Evolutionary conservation across 2,888 invertebrate species (phyloP), one percentile per base, ranked within the genome.

Genomic region (Nomada ferruginata): DNA sequence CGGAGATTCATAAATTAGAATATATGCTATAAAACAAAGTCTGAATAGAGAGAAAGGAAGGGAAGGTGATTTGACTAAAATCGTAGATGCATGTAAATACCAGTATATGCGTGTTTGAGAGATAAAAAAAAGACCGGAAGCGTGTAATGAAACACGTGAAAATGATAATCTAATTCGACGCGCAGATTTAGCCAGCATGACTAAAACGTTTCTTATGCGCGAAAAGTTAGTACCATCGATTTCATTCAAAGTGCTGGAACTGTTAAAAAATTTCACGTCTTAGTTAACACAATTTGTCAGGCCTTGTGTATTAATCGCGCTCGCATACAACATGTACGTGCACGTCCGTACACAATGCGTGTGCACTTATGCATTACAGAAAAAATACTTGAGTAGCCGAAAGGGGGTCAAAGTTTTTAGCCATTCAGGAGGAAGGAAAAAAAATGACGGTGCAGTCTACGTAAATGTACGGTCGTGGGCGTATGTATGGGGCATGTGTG

Each of bases 391-490:
- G 47, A 2, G 47, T 47, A 15, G 11, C 47, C 11, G 47, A 15
- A 47, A 1, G 15, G 13, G 47, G 47, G 47, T 47, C 13, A 47
- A 47, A 47, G 47, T 47, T 47, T 15, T 13, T 11, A 47, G 47
- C 11, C 47, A 47, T 47, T 47, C 15, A 15, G 13, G 13, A 20
- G 61, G 52, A 55, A 26, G 3, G 5, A 36, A 65, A 65, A 53
- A n/a, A 73, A 83, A 55, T 70, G 47, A 72, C 36, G 72, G 79
- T 86, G 84, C 86, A 83, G 80, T 57, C 76, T 55, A 71, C 65
- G 74, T 74, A 68, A 74, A 73, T 75, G 72, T 85, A 20, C 23
- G 47, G 47, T 13, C 47, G 9, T 47, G 47, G 47, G 23, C 26
- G 13, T 23, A 20, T 57, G 57, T 57, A 26, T 57, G 26, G 26